Conservation (phyloP, 2,888 invertebrate genomes). For the Myopa testacea region DNA sequence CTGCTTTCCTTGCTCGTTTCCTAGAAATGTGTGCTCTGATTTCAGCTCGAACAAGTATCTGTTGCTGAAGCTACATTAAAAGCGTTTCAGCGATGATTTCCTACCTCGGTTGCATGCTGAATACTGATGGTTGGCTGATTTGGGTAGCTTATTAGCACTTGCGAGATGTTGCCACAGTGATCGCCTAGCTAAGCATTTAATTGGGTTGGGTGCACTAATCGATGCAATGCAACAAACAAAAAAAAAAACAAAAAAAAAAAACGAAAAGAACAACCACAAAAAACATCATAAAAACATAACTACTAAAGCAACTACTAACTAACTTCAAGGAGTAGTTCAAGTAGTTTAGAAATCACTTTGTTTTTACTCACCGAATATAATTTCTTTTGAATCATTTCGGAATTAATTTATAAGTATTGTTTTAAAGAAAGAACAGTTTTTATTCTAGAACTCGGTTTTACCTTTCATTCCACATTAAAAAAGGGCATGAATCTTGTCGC, state of each 20-base stretch:
- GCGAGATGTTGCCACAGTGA: conserved; percentile 13
- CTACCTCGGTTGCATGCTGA: conserved; percentile 34
- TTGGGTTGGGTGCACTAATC: conserved; percentile 20
- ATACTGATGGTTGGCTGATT: conserved; percentile 41
- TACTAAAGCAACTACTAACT: too few relatives aligned
- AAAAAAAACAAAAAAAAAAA: not conserved
- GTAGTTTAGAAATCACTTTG: too few relatives aligned
- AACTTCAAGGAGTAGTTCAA: too few relatives aligned
- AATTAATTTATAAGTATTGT: too few relatives aligned
- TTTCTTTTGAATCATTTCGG: not conserved
- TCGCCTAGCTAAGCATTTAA: conserved; percentile 25
- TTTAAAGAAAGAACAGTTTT: too few relatives aligned
- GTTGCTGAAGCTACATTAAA: not conserved
- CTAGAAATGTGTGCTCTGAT: conserved; percentile 25
- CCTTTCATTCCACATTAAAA: too few relatives aligned
- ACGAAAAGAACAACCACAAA: not conserved
- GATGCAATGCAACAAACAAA: not conserved
- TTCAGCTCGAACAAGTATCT: not conserved
- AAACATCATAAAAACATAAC: not conserved
- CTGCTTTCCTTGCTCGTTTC: conserved; percentile 9
- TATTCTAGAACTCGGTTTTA: too few relatives aligned
- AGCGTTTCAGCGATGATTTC: conserved; percentile 15
- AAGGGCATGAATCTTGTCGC: too few relatives aligned
- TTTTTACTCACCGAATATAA: not conserved
- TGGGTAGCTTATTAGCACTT: conserved; percentile 37